These are phyloP conservation scores for Ectropis grisescens DNA, from an alignment of 1,140 invertebrate species.

Conservation along the genomic window DNA sequence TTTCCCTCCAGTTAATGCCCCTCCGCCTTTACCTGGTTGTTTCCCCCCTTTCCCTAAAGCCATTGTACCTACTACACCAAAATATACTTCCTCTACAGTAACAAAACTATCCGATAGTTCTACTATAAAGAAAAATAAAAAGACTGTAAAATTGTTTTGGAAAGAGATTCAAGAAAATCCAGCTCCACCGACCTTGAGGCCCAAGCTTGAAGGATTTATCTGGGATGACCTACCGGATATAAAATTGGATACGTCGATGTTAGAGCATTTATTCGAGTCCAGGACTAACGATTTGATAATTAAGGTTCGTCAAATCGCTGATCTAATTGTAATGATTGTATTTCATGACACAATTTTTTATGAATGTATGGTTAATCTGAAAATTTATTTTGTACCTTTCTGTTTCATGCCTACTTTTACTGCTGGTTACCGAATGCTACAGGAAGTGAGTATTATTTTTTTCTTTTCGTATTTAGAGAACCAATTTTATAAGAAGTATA, in stretches of 20 bases:
- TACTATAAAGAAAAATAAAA: constrained; percentile 89
- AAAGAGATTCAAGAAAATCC: constrained; percentile 92
- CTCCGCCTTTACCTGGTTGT: constrained; percentile 59
- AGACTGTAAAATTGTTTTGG: constrained; percentile 99
- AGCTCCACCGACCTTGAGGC: constrained; percentile 73
- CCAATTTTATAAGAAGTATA: no score
- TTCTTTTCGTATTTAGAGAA: constrained; percentile 3
- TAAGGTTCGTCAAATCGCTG: constrained; percentile 76
- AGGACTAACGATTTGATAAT: constrained; percentile 93
- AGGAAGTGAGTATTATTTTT: constrained; percentile 30
- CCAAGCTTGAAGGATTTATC: constrained; percentile 81
- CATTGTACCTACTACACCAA: constrained; percentile 45
- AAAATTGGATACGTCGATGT: constrained; percentile 90
- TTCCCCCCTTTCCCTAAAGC: constrained; percentile 43
- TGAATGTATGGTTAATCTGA: no score
- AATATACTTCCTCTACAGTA: constrained; percentile 24
- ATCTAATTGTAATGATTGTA: no score
- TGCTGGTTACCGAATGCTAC: background rate
- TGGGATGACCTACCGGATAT: constrained; percentile 94
- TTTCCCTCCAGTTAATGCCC: constrained; percentile 44
- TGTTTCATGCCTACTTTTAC: no score
- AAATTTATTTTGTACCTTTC: no score
- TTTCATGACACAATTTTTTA: no score
- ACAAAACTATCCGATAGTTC: constrained; percentile 47
- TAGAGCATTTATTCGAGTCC: constrained; percentile 98